phyloP scores from a whole-genome alignment of 2,888 invertebrate genomes.

The Trileptium ribeirensis region DNA sequence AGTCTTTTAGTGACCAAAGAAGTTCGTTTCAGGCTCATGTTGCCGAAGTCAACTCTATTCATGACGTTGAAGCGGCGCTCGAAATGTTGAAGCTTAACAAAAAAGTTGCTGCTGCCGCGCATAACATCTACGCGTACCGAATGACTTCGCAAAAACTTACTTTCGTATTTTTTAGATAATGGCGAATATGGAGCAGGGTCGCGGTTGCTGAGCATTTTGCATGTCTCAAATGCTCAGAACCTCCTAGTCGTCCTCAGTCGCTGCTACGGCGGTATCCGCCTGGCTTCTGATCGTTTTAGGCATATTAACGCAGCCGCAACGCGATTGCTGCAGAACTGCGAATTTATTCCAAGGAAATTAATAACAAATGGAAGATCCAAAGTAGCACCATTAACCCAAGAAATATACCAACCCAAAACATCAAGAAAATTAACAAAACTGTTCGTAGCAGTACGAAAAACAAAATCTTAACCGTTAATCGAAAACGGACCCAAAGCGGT shows the following conservation, averaged over 20 bases:
- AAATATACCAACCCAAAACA: too few species aligned
- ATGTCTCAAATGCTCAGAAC: conserved; percentile 65
- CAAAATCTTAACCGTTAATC: too few species aligned
- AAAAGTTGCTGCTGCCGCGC: conserved; percentile 70
- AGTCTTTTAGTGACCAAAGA: conserved; percentile 66
- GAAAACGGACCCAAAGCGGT: too few species aligned
- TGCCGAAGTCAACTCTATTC: conserved; percentile 61
- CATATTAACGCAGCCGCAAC: too few species aligned
- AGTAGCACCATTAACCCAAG: too few species aligned
- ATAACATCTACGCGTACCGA: conserved; percentile 71
- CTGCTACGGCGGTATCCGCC: conserved; percentile 76
- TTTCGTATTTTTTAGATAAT: too few species aligned
- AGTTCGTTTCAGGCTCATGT: conserved; percentile 73
- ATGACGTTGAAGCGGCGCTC: conserved; percentile 62
- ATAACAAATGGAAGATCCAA: too few species aligned
- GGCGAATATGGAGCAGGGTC: conserved; percentile 74
- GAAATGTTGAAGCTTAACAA: conserved; percentile 61
- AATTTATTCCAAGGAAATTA: too few species aligned
- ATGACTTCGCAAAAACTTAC: too few species aligned
- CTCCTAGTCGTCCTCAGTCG: conserved; percentile 69
- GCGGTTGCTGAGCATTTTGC: conserved; percentile 68
- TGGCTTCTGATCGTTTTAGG: conserved; percentile 79
- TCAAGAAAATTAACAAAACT: too few species aligned
- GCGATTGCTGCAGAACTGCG: too few species aligned
- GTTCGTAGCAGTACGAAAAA: too few species aligned